phyloP scores from a whole-genome alignment of 2,113 vertebrate genomes.

The Pteronura brasiliensis region DNA sequence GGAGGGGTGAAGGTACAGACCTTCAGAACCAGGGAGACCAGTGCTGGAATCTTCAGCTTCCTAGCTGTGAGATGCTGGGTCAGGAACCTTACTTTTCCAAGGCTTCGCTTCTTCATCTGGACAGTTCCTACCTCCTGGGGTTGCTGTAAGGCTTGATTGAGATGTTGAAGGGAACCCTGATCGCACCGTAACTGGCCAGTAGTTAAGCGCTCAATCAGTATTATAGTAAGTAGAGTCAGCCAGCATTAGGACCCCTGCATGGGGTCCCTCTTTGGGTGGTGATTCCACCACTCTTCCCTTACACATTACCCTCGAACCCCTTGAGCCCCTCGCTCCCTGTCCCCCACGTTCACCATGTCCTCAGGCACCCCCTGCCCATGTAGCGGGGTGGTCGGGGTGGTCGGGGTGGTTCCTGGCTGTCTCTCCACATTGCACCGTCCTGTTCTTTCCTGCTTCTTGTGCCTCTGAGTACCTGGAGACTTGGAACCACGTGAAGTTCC shows the following conservation, averaged over 20 bases:
- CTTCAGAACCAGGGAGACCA: neutral
- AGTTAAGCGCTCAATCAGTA: neutral
- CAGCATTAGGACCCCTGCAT: neutral
- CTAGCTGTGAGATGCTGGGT: neutral
- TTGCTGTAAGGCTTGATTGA: neutral
- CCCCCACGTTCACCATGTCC: neutral
- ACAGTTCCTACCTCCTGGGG: neutral
- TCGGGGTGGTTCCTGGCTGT: neutral
- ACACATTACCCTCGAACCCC: neutral
- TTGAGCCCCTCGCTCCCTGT: rapidly evolving
- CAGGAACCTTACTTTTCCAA: neutral
- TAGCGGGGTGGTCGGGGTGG: too few relatives aligned
- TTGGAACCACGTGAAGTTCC: neutral
- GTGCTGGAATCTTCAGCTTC: neutral
- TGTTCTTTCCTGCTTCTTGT: neutral
- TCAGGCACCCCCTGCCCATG: neutral
- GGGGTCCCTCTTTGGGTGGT: neutral
- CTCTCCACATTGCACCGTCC: rapidly evolving
- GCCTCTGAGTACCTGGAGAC: neutral
- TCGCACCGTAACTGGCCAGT: rapidly evolving
- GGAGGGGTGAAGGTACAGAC: neutral
- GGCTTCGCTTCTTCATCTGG: neutral
- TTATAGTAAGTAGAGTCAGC: too few relatives aligned
- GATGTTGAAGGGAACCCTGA: rapidly evolving
- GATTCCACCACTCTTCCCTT: neutral